Conservation (phyloP, 2,113 vertebrate genomes). For the Macroglossus sobrinus region DNA sequence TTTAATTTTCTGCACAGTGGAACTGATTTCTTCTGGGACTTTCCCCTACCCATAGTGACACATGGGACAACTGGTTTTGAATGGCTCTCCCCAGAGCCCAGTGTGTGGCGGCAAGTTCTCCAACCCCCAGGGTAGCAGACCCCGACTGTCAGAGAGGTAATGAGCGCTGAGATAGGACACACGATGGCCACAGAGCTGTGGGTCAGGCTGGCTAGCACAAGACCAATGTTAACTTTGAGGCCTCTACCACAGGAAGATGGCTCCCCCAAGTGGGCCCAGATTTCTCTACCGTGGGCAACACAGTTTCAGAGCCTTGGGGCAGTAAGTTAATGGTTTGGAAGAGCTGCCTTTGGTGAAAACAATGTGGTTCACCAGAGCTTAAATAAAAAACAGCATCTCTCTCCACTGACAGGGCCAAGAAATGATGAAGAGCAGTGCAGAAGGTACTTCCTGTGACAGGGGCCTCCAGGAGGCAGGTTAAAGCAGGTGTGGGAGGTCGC, state of each 20-base stretch:
- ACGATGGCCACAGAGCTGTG: fast-evolving
- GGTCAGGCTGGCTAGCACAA: not conserved
- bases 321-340: not conserved
- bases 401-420: not conserved
- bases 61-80: not conserved
- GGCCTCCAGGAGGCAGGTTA: not conserved
- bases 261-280: not conserved
- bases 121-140: not conserved
- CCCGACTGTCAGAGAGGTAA: fast-evolving
- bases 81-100: not conserved
- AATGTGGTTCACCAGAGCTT: not conserved
- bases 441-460: not conserved
- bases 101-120: not conserved
- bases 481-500: not conserved
- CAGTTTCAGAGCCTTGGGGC: not conserved
- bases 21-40: not conserved
- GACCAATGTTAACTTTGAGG: fast-evolving
- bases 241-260: fast-evolving
- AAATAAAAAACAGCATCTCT: not conserved
- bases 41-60: not conserved
- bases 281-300: not conserved
- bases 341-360: not conserved
- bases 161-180: fast-evolving
- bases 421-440: fast-evolving
- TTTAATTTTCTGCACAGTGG: not conserved